Percentiles rank a stretch among this genome's conserved stretches.
These are phyloP conservation scores for Diabrotica virgifera DNA, from an alignment of 1,140 invertebrate species.

Conservation along the genomic window DNA sequence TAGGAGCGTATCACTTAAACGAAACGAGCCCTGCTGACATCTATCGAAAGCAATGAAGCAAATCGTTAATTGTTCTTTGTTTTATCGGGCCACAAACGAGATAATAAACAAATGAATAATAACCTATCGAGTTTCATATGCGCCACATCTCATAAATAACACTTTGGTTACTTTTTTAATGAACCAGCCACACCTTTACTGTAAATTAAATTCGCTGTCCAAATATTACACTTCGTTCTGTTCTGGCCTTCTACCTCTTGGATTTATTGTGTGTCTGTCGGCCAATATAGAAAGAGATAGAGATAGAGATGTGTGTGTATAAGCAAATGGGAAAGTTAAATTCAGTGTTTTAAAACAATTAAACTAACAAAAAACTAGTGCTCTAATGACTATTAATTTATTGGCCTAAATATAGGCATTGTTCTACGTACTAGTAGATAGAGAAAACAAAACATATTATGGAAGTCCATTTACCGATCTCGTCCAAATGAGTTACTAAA, in stretches of 20 bases:
- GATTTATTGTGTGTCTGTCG: conserved; percentile 2
- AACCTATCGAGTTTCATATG: conserved; percentile 21
- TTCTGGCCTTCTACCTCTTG: background rate
- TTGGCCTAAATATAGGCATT: too few species aligned
- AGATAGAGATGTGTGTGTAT: background rate
- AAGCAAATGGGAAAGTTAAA: background rate
- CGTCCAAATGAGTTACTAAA: too few species aligned
- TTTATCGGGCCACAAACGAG: conserved; percentile 8
- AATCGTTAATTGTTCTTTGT: background rate
- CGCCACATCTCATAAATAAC: conserved; percentile 19
- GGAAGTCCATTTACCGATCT: too few species aligned
- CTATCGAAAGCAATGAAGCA: background rate
- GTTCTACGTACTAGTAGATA: too few species aligned
- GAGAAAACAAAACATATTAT: too few species aligned
- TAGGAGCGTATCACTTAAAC: too few species aligned
- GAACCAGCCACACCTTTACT: conserved; percentile 21
- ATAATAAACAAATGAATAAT: conserved; percentile 24
- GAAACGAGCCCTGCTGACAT: too few species aligned
- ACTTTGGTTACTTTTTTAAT: conserved; percentile 22
- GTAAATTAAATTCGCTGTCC: conserved; percentile 23
- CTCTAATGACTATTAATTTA: too few species aligned
- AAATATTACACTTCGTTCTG: conserved; percentile 14
- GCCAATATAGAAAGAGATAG: background rate
- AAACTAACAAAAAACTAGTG: too few species aligned
- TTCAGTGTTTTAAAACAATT: background rate